Base-by-base conservation (phyloP, 2,888 invertebrate species). In the Ophraella communa region DNA sequence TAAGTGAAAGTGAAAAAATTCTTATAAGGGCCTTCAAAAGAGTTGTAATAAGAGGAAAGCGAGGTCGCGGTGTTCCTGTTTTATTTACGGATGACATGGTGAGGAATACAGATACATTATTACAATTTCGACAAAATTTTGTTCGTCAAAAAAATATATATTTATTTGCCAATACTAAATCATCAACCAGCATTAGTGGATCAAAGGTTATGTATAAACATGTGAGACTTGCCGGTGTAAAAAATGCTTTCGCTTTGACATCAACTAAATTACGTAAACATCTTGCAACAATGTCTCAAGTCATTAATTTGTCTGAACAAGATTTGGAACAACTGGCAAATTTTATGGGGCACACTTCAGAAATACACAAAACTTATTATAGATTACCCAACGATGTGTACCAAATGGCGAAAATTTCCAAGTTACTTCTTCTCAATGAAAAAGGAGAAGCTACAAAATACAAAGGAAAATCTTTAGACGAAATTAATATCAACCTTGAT, bases 201-300 rank as follows among this genome's bases (percentile, higher is more conserved):
- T 21, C 44, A 18, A 21, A 57, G 1, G 27, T 45, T 27, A 45
- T 57, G 11, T 57, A 57, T 44, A 45, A 23, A 45, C 57, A 57
- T 45, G 57, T 57, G 5, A 21, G 57, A 27, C 24, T 23, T 57
- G 45, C 45, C 14, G 57, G 45, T 23, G 45, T 45, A 2, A 57
- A 47, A 45, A 30, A 57, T 58, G 47, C 58, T 20, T 47, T 49
- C 33, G 49, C 58, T 11, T 14, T 47, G 30, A 54, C 54, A 10
- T 62, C 54, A 11, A 62, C 61, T 10, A 62, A 55, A 45, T 10
- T 62, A 45, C n/a, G 45, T n/a, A 62, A 55, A 33, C 47, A 54
- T 10, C 23, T 54, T 4, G 61, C 61, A 1, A 62, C 61, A 1
- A 45, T 62, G 47, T 53, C 54, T 10, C 61, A 62, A 55, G 53